These are phyloP conservation scores for Caenorhabditis sinica DNA, from an alignment of 2,888 invertebrate genomes.

Conservation along the genomic window DNA sequence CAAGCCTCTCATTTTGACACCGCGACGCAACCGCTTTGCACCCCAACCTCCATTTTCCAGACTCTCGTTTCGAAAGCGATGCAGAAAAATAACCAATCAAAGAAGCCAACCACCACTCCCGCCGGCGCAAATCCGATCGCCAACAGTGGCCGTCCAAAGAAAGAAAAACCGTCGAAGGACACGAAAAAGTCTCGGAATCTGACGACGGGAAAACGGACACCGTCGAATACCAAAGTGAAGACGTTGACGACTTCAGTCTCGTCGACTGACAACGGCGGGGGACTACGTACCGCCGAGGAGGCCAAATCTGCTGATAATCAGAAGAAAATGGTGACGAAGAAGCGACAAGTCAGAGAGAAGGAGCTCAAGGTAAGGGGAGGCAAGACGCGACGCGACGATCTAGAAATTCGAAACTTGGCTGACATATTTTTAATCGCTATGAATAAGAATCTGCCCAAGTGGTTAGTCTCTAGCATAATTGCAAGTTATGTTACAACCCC, in stretches of 20 bases:
- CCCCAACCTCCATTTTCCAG: conserved; percentile 5
- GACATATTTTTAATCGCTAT: too few relatives aligned
- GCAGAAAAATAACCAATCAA: conserved; percentile 34
- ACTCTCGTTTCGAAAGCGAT: conserved; percentile 24
- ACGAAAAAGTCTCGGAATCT: conserved; percentile 15
- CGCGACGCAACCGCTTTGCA: background rate
- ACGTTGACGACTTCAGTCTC: conserved; percentile 10
- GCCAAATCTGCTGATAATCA: background rate
- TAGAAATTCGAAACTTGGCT: too few relatives aligned
- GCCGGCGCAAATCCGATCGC: background rate
- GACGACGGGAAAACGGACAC: conserved; percentile 5
- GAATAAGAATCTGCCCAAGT: too few relatives aligned
- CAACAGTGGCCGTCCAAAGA: conserved; percentile 11
- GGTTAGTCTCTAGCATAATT: too few relatives aligned
- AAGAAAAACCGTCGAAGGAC: conserved; percentile 19
- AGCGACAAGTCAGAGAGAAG: conserved; percentile 17
- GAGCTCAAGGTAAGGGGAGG: conserved; percentile 12
- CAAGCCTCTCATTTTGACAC: too few relatives aligned
- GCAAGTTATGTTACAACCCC: too few relatives aligned
- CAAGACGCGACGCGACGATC: too few relatives aligned
- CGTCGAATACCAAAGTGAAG: conserved; percentile 21
- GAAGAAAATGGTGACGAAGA: conserved; percentile 23
- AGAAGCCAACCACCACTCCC: conserved; percentile 4
- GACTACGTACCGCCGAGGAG: conserved; percentile 3
- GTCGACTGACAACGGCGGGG: background rate